Conservation (phyloP, 2,113 vertebrate genomes). For the Alethe diademata region DNA sequence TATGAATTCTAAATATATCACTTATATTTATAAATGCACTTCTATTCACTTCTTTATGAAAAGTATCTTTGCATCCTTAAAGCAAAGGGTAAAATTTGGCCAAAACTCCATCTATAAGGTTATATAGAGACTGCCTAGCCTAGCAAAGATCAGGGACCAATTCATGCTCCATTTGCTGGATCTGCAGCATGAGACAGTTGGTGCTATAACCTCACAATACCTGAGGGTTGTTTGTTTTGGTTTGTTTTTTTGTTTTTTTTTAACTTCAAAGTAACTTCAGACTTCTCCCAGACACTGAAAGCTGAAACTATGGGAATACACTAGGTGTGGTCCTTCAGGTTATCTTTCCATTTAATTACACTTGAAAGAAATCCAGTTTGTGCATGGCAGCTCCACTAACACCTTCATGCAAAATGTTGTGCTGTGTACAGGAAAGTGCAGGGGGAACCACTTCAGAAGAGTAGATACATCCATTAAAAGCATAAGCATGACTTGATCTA, state of each 20-base stretch:
- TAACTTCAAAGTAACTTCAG: not conserved
- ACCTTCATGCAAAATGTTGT: not conserved
- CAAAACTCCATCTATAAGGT: not conserved
- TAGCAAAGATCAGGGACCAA: not conserved
- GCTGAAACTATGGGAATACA: not conserved
- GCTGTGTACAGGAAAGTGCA: not conserved
- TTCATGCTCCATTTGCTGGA: not conserved
- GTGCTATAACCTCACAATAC: not conserved
- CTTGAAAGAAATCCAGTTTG: not conserved
- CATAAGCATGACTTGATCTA: not conserved
- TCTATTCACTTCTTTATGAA: not conserved
- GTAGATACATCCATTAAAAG: not conserved
- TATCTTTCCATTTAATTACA: not conserved
- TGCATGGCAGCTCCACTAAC: not conserved
- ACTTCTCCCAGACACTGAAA: not conserved
- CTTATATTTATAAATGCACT: too few relatives aligned
- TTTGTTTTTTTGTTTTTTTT: not conserved
- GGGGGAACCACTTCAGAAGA: not conserved
- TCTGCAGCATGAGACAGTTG: not conserved
- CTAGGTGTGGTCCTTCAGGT: not conserved
- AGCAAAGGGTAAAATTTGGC: not conserved
- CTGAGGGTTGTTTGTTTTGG: not conserved
- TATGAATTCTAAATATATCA: not conserved
- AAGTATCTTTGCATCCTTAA: not conserved
- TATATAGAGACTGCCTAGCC: not conserved